A percentile compares a stretch with the other conserved stretches of the same genome.
phyloP scores from a whole-genome alignment of 2,113 vertebrate species.

The Emberiza fucata region DNA sequence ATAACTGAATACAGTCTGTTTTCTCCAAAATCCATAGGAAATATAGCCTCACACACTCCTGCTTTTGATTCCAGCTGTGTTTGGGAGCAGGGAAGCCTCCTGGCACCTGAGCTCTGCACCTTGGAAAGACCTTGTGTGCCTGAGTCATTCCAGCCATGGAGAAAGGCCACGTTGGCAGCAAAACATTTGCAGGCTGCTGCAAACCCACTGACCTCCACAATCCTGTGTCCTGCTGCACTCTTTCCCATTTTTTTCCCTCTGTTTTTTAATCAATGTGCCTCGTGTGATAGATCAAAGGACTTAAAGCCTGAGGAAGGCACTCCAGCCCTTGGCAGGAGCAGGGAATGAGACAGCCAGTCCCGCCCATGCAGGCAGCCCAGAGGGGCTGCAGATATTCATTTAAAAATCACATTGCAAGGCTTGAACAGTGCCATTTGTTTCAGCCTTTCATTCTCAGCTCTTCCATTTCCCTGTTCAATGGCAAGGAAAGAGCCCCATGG shows the following conservation, averaged over 20 bases:
- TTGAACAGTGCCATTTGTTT: neutral
- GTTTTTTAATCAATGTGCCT: neutral
- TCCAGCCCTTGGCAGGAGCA: neutral
- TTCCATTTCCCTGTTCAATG: neutral
- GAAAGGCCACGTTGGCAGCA: neutral
- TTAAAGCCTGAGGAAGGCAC: neutral
- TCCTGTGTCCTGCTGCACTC: neutral
- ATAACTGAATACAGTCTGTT: neutral
- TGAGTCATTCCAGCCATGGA: fast-evolving
- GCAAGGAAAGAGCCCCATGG: neutral
- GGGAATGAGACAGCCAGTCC: neutral
- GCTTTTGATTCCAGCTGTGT: neutral
- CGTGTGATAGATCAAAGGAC: neutral
- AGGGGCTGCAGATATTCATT: neutral
- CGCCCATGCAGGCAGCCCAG: neutral
- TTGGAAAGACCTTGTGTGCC: neutral
- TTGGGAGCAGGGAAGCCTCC: neutral
- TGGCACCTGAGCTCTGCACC: neutral
- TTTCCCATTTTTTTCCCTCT: neutral
- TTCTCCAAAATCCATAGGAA: neutral
- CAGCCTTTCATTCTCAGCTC: neutral
- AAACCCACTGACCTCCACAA: fast-evolving
- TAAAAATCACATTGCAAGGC: neutral
- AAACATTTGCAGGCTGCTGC: neutral
- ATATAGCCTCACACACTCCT: neutral